phyloP scores from a whole-genome alignment of 2,888 invertebrate genomes.

The Formica aserva region DNA sequence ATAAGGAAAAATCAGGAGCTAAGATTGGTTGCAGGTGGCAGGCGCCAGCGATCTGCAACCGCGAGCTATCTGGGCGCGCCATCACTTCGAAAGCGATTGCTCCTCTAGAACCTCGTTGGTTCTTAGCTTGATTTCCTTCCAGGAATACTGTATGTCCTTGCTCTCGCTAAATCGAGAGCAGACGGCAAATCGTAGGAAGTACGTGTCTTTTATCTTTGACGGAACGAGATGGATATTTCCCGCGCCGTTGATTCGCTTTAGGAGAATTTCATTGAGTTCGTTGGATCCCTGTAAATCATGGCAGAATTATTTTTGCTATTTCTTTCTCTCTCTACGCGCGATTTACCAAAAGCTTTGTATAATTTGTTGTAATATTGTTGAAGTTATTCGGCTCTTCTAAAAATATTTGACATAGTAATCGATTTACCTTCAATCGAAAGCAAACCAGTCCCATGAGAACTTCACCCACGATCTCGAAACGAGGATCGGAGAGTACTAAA shows the following conservation, averaged over 20 bases:
- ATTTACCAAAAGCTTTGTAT: neutral
- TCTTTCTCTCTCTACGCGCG: neutral
- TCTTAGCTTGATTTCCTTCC: conserved; percentile 93
- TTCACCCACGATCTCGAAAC: conserved; percentile 96
- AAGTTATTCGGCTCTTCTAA: neutral
- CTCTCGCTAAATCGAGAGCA: conserved; percentile 94
- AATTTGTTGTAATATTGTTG: neutral
- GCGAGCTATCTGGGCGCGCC: conserved; percentile 84
- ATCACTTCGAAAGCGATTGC: conserved; percentile 84
- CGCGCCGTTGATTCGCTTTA: conserved; percentile 94
- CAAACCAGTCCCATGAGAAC: conserved; percentile 98
- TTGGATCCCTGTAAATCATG: conserved; percentile 88
- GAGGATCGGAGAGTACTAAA: conserved; percentile 90
- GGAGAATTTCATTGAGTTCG: conserved; percentile 92
- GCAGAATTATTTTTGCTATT: neutral
- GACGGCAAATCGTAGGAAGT: conserved; percentile 95
- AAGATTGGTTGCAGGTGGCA: conserved; percentile 84
- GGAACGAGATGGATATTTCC: conserved; percentile 97
- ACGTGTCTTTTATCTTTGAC: conserved; percentile 93
- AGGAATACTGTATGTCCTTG: conserved; percentile 93
- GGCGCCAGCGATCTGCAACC: conserved; percentile 82
- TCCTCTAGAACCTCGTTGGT: conserved; percentile 90
- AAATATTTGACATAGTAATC: neutral
- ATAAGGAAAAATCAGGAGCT: conserved; percentile 59
- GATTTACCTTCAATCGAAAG: conserved; percentile 93